Evolutionary conservation across 2,888 invertebrate species (phyloP).

Genomic region (Stenotaenia linearis): DNA sequence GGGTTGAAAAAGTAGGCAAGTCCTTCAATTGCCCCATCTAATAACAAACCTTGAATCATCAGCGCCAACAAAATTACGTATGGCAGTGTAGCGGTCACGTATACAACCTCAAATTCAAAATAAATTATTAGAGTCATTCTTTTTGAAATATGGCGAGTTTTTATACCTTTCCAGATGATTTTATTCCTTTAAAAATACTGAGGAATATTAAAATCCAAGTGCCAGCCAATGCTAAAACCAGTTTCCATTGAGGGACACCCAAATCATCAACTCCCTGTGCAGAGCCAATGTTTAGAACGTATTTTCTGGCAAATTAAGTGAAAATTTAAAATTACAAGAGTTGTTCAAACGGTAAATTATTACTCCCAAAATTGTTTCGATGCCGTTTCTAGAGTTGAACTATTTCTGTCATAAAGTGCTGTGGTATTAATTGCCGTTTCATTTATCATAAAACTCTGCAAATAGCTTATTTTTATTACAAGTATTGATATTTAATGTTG

Average conservation of each 20-base stretch:
- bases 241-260: conserved; percentile 42
- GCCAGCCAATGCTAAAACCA: conserved; percentile 42
- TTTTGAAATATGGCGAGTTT: not conserved
- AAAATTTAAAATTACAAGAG: not conserved
- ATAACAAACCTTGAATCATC: conserved; percentile 41
- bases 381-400: not conserved
- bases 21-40: conserved; percentile 42
- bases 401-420: not conserved
- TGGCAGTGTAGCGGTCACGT: conserved; percentile 44
- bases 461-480: too few species aligned
- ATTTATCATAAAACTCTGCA: too few species aligned
- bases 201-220: conserved; percentile 44
- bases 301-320: conserved; percentile 37
- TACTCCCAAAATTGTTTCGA: conserved; percentile 29
- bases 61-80: conserved; percentile 42
- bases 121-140: not conserved
- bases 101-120: conserved; percentile 40
- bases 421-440: too few species aligned
- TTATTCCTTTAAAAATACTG: conserved; percentile 44
- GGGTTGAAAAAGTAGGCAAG: conserved; percentile 43
- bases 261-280: conserved; percentile 40
- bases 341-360: not conserved
- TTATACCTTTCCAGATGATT: conserved; percentile 44
- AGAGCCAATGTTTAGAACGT: conserved; percentile 36
- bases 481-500: too few species aligned